phyloP scores from a whole-genome alignment of 2,888 invertebrate species.

The Chorisops tibialis region DNA sequence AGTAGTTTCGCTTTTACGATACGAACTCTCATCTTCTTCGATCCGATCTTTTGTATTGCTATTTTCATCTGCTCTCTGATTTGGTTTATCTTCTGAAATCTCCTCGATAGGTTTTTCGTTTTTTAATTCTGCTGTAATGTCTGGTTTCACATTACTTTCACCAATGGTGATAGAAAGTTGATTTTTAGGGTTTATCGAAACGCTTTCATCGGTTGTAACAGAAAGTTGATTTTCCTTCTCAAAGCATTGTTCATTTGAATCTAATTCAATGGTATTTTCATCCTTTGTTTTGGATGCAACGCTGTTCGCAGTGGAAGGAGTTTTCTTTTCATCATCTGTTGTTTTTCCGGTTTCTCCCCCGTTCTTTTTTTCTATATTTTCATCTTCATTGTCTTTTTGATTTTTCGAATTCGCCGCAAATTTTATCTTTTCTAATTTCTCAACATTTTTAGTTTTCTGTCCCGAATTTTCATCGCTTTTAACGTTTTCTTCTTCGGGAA shows the following conservation, averaged over 20 bases:
- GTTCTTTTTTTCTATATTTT: neutral
- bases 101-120: neutral
- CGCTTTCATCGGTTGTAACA: too few relatives aligned
- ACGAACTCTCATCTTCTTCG: neutral
- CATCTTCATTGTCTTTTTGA: neutral
- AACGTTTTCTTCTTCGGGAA: conserved; percentile 6
- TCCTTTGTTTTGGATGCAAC: too few relatives aligned
- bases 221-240: neutral
- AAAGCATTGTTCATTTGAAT: too few relatives aligned
- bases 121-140: neutral
- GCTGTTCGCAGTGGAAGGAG: too few relatives aligned
- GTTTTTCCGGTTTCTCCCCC: too few relatives aligned
- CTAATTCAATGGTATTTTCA: too few relatives aligned
- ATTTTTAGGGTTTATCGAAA: too few relatives aligned
- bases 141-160: neutral
- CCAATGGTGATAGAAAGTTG: neutral
- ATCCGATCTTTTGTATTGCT: too few relatives aligned
- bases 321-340: too few relatives aligned
- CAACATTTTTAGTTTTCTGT: too few relatives aligned
- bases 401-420: neutral
- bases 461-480: neutral
- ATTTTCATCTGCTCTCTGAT: neutral
- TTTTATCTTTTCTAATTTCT: too few relatives aligned
- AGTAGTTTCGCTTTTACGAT: neutral
- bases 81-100: neutral